Evolutionary conservation across 2,797 vertebrate species (phyloP).

Genomic region (Poecilia gillii): DNA sequence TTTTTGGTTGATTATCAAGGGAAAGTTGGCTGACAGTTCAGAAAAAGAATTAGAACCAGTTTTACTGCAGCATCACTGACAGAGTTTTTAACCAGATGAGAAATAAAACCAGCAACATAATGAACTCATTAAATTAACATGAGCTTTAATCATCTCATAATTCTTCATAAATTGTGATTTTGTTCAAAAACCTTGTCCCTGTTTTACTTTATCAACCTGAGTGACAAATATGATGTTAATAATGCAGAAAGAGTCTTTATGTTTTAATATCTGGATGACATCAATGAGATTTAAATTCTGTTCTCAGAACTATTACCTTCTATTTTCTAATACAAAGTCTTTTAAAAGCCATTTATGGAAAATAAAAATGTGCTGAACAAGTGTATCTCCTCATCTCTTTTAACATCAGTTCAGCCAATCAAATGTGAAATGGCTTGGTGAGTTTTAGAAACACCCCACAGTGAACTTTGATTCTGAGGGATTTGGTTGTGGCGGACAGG

Average conservation of each 20-base stretch:
- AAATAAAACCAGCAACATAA: neutral
- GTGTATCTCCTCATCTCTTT: constrained; percentile 63
- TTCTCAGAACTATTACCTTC: constrained; percentile 50
- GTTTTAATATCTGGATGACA: constrained; percentile 58
- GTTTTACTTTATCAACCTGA: neutral
- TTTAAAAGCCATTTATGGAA: constrained; percentile 70
- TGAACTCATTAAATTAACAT: neutral
- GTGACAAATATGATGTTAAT: constrained; percentile 9
- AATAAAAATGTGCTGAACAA: constrained; percentile 68
- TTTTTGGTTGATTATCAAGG: neutral
- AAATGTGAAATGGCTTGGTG: constrained; percentile 69
- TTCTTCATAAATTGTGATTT: neutral
- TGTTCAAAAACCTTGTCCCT: neutral
- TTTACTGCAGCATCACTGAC: neutral
- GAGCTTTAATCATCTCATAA: neutral
- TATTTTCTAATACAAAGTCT: constrained; percentile 50
- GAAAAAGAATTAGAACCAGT: neutral
- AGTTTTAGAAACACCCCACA: constrained; percentile 54
- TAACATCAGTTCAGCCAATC: constrained; percentile 59
- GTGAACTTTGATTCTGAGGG: constrained; percentile 71
- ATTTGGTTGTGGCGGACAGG: constrained; percentile 71
- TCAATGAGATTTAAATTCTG: constrained; percentile 46
- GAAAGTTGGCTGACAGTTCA: neutral
- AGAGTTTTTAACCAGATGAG: neutral
- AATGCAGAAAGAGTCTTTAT: constrained; percentile 36